These are phyloP conservation scores for Solenodon paradoxus DNA, from an alignment of 2,113 vertebrate species.

Conservation along the genomic window DNA sequence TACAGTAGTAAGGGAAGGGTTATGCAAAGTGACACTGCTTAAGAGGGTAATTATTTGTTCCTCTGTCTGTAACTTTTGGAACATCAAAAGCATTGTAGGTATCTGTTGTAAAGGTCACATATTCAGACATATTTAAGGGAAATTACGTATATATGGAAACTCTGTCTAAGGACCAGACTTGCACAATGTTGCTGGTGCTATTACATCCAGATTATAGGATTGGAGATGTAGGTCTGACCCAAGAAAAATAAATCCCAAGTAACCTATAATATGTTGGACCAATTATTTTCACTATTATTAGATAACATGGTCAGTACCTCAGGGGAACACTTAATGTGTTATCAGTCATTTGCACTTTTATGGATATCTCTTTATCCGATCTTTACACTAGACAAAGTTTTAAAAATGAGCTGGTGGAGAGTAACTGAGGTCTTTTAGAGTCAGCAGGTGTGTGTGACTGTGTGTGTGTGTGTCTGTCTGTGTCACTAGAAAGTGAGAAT, in stretches of 20 bases:
- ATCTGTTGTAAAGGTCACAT: neutral
- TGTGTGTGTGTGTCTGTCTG: neutral
- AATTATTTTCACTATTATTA: neutral
- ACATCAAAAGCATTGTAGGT: neutral
- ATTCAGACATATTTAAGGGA: neutral
- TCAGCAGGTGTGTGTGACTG: neutral
- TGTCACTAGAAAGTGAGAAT: neutral
- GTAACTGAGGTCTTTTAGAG: neutral
- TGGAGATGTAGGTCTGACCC: neutral
- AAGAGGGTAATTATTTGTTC: neutral
- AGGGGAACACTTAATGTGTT: neutral
- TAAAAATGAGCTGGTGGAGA: neutral
- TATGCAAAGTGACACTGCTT: neutral
- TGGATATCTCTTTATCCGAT: neutral
- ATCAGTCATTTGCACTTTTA: neutral
- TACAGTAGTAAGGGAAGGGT: neutral
- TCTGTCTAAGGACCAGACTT: neutral
- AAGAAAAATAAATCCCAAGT: neutral
- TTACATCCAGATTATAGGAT: neutral
- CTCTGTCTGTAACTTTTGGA: neutral
- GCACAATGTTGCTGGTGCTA: neutral
- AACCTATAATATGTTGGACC: neutral
- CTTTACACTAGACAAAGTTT: neutral
- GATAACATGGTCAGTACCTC: neutral
- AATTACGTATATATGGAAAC: neutral